Base-by-base conservation (phyloP, 1,140 invertebrate genomes). In the Drosophila suzukii region DNA sequence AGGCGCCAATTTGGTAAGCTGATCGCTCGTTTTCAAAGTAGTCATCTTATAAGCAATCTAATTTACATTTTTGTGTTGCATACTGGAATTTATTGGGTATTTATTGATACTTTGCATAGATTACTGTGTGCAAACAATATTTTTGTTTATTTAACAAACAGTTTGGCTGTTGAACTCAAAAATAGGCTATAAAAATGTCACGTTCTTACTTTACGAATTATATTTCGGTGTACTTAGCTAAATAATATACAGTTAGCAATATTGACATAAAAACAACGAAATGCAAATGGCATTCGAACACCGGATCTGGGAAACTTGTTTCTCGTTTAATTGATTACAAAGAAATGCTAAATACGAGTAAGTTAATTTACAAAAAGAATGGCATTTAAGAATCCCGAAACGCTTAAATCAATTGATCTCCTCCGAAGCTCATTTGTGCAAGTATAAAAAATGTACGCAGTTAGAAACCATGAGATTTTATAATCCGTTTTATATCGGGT, bases 301-400 rank as follows among this genome's bases (percentile, higher is more conserved):
- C 65, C 53, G 67, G 68, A 71, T 71, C 66, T 50, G 53, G 17
- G 38, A 50, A 72, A 72, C 68, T 72, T 72, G 68, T 72, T 72
- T 72, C 44, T 46, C 53, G 6, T 56, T 41, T 50, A 50, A 71
- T 43, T 71, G 27, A 58, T 71, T 71, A 71, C 66, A 70, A 67
- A 54, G 60, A 66, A 61, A 58, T 20, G 38, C 61, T 13, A 36
- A 71, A 71, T 57, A 36, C 51, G 17, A n/a, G 7, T 49, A 71
- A 71, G 30, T 36, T 17, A 17, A 65, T 51, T 66, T 53, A 65
- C 36, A 39, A 71, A 70, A 49, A 71, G 36, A 50, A 72, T 58
- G 61, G n/a, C 15, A 36, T 4, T 71, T 50, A 71, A 56, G 46
- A 68, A 70, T 47, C 34, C 49, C 39, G 24, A 68, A 70, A 71